Evolutionary conservation across 2,113 vertebrate species (phyloP).

Genomic region (Ciconia stormi): DNA sequence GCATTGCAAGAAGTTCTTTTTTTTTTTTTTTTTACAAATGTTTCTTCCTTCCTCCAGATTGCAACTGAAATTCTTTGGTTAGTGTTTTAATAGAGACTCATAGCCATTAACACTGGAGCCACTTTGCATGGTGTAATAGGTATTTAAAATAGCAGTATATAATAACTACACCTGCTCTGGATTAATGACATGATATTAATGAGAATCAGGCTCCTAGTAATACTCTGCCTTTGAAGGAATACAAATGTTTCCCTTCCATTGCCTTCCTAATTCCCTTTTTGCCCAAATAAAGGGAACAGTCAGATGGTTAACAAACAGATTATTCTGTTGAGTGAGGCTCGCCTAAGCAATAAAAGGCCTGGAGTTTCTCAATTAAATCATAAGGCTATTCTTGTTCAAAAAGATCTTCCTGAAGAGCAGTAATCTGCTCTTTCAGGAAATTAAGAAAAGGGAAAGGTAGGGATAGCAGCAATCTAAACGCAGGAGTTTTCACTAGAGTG

Average conservation of each 20-base stretch:
- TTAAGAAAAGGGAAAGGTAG: not conserved
- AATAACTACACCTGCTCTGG: not conserved
- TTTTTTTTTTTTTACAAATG: not conserved
- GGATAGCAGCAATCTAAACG: fast-evolving
- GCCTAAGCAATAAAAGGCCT: not conserved
- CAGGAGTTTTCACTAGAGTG: not conserved
- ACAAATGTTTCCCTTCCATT: not conserved
- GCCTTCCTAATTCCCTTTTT: not conserved
- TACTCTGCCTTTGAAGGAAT: conserved; percentile 15
- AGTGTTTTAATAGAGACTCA: not conserved
- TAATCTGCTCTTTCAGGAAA: not conserved
- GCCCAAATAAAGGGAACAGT: conserved; percentile 6
- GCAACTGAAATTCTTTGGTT: not conserved
- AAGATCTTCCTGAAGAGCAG: not conserved
- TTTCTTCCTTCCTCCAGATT: not conserved
- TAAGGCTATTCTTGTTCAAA: not conserved
- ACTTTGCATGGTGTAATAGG: not conserved
- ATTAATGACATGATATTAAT: not conserved
- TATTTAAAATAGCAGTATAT: not conserved
- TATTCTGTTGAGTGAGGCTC: not conserved
- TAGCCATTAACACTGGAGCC: not conserved
- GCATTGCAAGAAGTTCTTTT: not conserved
- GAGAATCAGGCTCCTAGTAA: not conserved
- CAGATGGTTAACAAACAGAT: not conserved
- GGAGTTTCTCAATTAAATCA: not conserved